These are phyloP conservation scores for Hypanus sabinus DNA, from an alignment of 2,113 vertebrate genomes.

Conservation along the genomic window DNA sequence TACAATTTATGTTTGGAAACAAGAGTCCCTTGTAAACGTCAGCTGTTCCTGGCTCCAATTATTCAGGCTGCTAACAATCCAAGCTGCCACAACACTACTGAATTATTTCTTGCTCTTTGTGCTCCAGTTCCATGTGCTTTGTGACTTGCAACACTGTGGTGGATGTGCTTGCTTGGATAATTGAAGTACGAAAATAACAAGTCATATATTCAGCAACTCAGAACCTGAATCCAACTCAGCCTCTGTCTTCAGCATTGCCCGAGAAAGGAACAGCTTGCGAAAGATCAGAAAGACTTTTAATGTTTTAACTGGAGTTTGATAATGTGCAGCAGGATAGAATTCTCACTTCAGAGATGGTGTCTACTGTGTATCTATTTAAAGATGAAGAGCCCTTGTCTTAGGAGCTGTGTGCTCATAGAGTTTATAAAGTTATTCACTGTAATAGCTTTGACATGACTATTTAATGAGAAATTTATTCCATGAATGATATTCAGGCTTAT, in stretches of 20 bases:
- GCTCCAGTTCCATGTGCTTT: background rate
- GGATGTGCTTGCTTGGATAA: background rate
- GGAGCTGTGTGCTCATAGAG: background rate
- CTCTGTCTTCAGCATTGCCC: background rate
- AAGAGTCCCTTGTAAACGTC: background rate
- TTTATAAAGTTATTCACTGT: slow-evolving; percentile 3
- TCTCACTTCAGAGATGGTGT: background rate
- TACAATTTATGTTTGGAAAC: background rate
- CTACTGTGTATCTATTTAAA: background rate
- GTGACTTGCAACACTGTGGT: background rate
- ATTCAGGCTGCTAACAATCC: background rate
- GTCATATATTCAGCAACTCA: background rate
- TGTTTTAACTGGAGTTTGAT: background rate
- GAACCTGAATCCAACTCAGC: background rate
- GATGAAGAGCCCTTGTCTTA: background rate
- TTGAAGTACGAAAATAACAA: background rate
- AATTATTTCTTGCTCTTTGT: background rate
- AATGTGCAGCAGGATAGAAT: background rate
- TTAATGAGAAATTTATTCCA: slow-evolving; percentile 18
- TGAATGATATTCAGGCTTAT: background rate
- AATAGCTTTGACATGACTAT: slow-evolving; percentile 3
- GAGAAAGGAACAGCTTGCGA: background rate
- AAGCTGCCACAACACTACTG: background rate
- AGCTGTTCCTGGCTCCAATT: background rate
- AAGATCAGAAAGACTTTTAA: background rate